Conservation (phyloP, 2,113 vertebrate species). For the Phrynosoma platyrhinos region DNA sequence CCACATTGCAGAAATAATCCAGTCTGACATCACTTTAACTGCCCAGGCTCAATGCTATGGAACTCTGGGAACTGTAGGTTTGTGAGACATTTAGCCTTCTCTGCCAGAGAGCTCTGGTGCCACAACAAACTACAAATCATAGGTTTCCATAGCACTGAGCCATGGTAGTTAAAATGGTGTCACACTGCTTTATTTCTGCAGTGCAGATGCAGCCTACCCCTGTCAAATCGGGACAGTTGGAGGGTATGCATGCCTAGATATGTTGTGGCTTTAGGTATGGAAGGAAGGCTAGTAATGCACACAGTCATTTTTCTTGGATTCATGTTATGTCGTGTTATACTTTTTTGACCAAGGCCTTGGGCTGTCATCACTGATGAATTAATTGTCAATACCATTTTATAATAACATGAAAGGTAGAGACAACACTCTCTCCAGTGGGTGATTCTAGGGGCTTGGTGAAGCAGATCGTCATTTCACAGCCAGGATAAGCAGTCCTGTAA, state of each 20-base stretch:
- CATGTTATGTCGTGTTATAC: neutral
- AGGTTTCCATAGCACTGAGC: no score
- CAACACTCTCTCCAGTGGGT: constrained; percentile 35
- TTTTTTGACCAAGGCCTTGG: neutral
- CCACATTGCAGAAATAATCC: no score
- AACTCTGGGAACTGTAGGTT: no score
- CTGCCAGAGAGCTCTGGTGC: no score
- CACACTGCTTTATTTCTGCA: no score
- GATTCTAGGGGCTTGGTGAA: neutral
- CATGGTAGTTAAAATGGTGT: no score
- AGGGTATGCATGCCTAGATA: neutral
- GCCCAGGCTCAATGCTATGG: no score
- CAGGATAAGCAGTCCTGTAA: neutral
- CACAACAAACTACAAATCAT: no score
- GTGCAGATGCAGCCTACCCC: no score
- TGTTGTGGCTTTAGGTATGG: neutral
- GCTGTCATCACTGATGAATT: neutral
- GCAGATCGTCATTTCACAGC: constrained; percentile 11
- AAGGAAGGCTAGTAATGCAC: neutral
- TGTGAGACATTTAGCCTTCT: no score
- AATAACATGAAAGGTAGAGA: accelerated
- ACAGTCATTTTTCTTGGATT: neutral
- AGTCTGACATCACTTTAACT: no score
- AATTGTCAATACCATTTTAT: neutral
- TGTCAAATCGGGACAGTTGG: no score